Percentiles rank a stretch among this genome's conserved stretches.
These are phyloP conservation scores for Euwallacea fornicatus DNA, from an alignment of 1,140 invertebrate genomes.

Conservation along the genomic window DNA sequence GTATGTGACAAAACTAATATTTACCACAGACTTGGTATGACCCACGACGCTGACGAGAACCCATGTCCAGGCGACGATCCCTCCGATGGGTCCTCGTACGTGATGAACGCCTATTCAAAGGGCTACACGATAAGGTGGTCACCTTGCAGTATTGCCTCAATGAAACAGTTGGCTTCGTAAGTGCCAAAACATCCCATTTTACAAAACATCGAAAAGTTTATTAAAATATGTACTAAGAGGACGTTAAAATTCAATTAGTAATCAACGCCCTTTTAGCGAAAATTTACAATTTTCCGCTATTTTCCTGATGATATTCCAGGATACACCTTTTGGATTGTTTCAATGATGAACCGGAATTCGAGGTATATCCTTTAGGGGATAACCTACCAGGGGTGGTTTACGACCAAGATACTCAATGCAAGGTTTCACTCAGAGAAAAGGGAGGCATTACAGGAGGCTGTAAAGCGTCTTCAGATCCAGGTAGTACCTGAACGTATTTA, in stretches of 20 bases:
- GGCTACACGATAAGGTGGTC: constrained; percentile 65
- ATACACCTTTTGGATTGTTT: constrained; percentile 67
- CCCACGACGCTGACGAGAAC: constrained; percentile 55
- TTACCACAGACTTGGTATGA: constrained; percentile 60
- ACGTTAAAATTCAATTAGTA: too few species aligned
- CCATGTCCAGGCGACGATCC: constrained; percentile 52
- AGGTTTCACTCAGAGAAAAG: too few species aligned
- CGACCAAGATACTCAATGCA: constrained; percentile 67
- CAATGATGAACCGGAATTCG: constrained; percentile 61
- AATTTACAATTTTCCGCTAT: too few species aligned
- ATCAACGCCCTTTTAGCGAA: too few species aligned
- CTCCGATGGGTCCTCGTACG: constrained; percentile 54
- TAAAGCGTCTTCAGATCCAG: too few species aligned
- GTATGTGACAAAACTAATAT: too few species aligned
- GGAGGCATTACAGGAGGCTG: too few species aligned
- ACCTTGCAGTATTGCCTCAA: constrained; percentile 63
- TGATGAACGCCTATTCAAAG: constrained; percentile 68
- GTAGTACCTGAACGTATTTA: too few species aligned
- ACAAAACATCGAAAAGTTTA: too few species aligned
- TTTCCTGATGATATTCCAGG: constrained; percentile 49
- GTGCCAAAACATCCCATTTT: not conserved
- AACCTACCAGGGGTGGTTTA: constrained; percentile 70
- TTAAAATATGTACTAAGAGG: too few species aligned
- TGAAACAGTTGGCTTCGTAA: constrained; percentile 70
- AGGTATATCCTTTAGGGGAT: constrained; percentile 53